These are phyloP conservation scores for Morus bassanus DNA, from an alignment of 2,797 vertebrate genomes.

Conservation along the genomic window DNA sequence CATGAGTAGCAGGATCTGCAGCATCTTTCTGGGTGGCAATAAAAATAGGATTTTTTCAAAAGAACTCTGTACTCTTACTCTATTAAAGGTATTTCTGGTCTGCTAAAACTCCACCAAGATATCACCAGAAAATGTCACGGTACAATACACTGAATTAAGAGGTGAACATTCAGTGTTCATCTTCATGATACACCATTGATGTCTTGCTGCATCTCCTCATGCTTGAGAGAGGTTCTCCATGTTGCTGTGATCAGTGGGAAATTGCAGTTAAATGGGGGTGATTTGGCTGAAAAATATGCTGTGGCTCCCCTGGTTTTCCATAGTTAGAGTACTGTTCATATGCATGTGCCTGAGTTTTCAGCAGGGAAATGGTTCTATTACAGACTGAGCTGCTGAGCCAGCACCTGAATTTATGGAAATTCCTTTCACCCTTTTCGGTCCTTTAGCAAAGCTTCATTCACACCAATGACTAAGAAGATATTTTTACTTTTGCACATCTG, in stretches of 20 bases:
- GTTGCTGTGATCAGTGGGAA: neutral
- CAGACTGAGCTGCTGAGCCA: neutral
- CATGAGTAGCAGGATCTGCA: neutral
- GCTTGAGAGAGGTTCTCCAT: neutral
- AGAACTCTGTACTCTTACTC: neutral
- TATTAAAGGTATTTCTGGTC: neutral
- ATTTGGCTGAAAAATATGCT: neutral
- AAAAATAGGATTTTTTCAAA: neutral
- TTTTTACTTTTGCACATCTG: slow-evolving; percentile 32
- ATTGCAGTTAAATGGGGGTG: neutral
- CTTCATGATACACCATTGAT: neutral
- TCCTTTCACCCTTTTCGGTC: neutral
- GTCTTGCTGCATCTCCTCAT: neutral
- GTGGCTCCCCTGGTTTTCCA: neutral
- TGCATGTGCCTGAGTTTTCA: neutral
- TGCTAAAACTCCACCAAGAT: neutral
- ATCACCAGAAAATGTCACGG: neutral
- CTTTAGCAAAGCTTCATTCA: neutral
- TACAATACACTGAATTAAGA: neutral
- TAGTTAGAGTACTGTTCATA: neutral
- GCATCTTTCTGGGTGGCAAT: neutral
- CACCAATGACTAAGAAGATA: neutral
- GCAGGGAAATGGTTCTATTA: neutral
- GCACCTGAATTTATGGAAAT: neutral
- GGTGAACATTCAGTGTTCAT: neutral